A percentile compares a stretch with the other conserved stretches of the same genome.
Conservation (phyloP, 2,888 invertebrate genomes). For the Tiliacea citrago region DNA sequence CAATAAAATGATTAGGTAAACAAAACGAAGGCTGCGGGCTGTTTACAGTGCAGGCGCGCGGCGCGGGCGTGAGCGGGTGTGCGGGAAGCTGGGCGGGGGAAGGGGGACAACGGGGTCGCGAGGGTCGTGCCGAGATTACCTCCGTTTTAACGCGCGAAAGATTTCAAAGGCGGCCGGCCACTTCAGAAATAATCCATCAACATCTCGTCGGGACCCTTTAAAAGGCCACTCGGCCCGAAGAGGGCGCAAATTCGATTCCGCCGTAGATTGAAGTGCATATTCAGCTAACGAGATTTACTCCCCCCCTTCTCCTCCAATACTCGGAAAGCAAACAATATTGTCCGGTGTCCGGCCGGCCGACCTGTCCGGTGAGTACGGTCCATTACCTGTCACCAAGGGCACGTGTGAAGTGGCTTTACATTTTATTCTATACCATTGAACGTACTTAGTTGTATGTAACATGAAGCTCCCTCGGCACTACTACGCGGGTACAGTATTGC, state of each 20-base stretch:
- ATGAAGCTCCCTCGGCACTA: not conserved
- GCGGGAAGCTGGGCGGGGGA: constrained; percentile 37
- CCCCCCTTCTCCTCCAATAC: constrained; percentile 38
- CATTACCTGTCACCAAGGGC: not conserved
- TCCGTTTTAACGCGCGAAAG: constrained; percentile 90
- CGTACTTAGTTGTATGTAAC: not conserved
- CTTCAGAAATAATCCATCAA: constrained; percentile 90
- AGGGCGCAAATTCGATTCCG: constrained; percentile 85
- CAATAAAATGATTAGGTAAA: constrained; percentile 89
- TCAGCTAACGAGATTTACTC: constrained; percentile 84
- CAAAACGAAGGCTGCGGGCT: constrained; percentile 84
- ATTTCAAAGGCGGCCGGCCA: constrained; percentile 88
- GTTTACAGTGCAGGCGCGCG: constrained; percentile 70
- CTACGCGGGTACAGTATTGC: not conserved
- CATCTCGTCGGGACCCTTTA: constrained; percentile 81
- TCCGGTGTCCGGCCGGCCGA: constrained; percentile 25
- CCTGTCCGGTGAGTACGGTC: constrained; percentile 24
- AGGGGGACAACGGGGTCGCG: constrained; percentile 59
- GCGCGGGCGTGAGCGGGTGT: constrained; percentile 44
- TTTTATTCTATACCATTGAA: constrained; percentile 1
- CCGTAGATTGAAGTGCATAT: constrained; percentile 88
- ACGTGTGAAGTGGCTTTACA: constrained; percentile 14
- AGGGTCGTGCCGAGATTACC: constrained; percentile 84
- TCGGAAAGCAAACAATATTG: constrained; percentile 23
- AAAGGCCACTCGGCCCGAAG: constrained; percentile 77